Evolutionary conservation across 2,888 invertebrate genomes (phyloP), one percentile per base, ranked within the genome.

Genomic region (Uloborus plumipes): DNA sequence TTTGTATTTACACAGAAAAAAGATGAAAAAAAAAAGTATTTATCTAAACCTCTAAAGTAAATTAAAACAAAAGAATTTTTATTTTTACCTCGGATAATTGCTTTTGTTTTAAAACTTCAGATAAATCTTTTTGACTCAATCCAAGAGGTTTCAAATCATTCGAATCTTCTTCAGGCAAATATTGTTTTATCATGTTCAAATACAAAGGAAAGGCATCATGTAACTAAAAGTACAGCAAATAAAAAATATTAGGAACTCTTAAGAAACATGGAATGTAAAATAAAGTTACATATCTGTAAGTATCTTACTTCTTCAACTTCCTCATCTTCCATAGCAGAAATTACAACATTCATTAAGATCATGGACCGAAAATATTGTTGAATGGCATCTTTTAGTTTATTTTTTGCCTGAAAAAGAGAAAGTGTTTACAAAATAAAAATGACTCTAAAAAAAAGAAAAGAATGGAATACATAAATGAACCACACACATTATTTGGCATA

Each of bases 341-440:
- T 4, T 9, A 39, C 11, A 39, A 39, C 39, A 39, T 39, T 9
- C 39, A 39, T 39, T 39, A 39, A 39, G 1, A 39, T 39, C 9
- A 39, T 9, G 11, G 16, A 31, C 20, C 22, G 31, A 62, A 62
- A 62, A 15, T 62, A 62, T 31, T 31, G 14, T 39, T 62, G 39
- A 9, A 31, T 62, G 39, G 62, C 26, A 15, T 62, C 15, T 11
- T 62, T 62, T 16, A 26, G 2, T 14, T 3, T 62, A 31, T 26
- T 31, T 31, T 31, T 26, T 31, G 31, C 31, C 62, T 62, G 62
- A 62, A 62, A 62, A 62, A 18, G 16, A n/a, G 39, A n/a, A 59
- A 59, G 11, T 39, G 39, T 9, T 39, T 1, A 39, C 9, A 6
- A 39, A 39, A 39, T n/a, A n/a, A n/a, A n/a, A n/a, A n/a, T n/a